A percentile compares a stretch with the other conserved stretches of the same genome.
Conservation (phyloP, 2,797 vertebrate species). For the Scleropages formosus region DNA sequence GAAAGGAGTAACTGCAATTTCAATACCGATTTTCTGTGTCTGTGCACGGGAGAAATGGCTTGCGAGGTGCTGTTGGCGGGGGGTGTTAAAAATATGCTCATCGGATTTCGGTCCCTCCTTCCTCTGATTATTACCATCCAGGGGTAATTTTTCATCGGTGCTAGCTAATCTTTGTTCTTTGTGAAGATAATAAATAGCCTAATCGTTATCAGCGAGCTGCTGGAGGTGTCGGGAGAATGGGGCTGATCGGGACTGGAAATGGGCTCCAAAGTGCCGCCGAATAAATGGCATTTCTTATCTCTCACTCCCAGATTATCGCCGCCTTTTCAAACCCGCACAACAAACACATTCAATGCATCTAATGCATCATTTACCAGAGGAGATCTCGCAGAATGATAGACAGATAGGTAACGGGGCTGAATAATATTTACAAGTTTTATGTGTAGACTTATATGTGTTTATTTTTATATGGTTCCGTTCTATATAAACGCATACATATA, state of each 20-base stretch:
- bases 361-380: conserved; percentile 83
- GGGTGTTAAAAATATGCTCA: conserved; percentile 54
- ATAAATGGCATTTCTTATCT: conserved; percentile 87
- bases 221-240: conserved; percentile 83
- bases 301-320: conserved; percentile 82
- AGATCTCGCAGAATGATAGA: conserved; percentile 86
- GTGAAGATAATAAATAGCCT: conserved; percentile 87
- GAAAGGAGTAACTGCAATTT: conserved; percentile 26
- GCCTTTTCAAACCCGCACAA: conserved; percentile 82
- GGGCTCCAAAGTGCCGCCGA: conserved; percentile 82
- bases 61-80: background rate
- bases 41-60: conserved; percentile 22
- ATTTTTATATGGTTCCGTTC: conserved; percentile 37
- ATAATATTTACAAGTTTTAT: conserved; percentile 60
- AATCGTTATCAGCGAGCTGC: conserved; percentile 84
- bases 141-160: conserved; percentile 84
- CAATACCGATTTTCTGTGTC: conserved; percentile 23
- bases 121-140: conserved; percentile 73
- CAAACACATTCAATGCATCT: conserved; percentile 80
- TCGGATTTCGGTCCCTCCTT: conserved; percentile 71
- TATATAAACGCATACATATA: conserved; percentile 38
- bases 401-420: conserved; percentile 51
- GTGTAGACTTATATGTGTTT: conserved; percentile 48
- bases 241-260: conserved; percentile 71
- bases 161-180: conserved; percentile 86